Evolutionary conservation across 2,797 vertebrate genomes (phyloP).

Genomic region (Myripristis murdjan): DNA sequence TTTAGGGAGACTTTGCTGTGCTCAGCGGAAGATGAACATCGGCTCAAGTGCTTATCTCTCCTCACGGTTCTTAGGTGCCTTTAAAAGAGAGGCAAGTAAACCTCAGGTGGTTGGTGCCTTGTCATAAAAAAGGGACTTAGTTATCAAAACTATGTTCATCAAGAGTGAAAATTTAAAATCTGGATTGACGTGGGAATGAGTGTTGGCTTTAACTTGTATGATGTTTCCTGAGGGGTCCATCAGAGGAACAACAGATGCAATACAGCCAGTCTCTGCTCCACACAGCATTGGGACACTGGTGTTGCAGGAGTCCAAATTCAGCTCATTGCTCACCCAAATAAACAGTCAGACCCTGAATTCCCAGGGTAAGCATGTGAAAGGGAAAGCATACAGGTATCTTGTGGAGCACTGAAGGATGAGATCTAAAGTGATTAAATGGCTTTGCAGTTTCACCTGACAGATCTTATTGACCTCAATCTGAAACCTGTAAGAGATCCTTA

Average conservation of each 20-base stretch:
- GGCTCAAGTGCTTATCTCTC: constrained; percentile 86
- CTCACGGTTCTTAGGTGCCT: constrained; percentile 55
- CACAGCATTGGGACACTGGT: too few species aligned
- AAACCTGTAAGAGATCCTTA: constrained; percentile 79
- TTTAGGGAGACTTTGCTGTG: constrained; percentile 87
- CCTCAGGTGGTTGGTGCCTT: constrained; percentile 15
- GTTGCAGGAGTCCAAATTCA: not conserved
- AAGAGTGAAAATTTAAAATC: not conserved
- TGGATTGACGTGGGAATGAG: not conserved
- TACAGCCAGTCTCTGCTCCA: not conserved
- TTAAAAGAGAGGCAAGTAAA: constrained; percentile 56
- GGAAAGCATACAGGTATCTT: constrained; percentile 22
- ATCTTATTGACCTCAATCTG: constrained; percentile 87
- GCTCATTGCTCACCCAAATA: constrained; percentile 7
- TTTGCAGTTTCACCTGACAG: constrained; percentile 82
- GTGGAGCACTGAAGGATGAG: constrained; percentile 53
- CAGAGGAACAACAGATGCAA: not conserved
- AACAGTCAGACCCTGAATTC: not conserved
- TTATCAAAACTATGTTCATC: constrained; percentile 12
- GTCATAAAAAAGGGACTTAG: not conserved
- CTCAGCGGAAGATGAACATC: constrained; percentile 87
- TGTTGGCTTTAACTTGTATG: not conserved
- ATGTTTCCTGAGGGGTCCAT: not conserved
- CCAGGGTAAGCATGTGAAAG: constrained; percentile 12
- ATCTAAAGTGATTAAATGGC: constrained; percentile 79